Evolutionary conservation across 2,797 vertebrate genomes (phyloP).

Genomic region (Pitangus sulphuratus): DNA sequence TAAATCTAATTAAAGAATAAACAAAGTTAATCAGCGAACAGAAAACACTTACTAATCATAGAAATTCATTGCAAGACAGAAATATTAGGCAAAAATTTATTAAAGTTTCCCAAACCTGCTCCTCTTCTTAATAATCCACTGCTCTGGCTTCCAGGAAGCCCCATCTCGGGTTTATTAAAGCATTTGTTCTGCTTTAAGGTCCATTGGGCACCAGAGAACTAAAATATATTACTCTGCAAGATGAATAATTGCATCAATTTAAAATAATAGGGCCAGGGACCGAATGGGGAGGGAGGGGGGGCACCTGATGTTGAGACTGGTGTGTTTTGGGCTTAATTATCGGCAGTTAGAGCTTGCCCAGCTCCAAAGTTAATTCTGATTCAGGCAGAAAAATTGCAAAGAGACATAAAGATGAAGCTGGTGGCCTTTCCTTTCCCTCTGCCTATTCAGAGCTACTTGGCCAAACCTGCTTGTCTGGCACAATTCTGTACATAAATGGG

Average conservation of each 20-base stretch:
- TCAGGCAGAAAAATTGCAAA: background rate
- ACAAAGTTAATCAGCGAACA: constrained; percentile 77
- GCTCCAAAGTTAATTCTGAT: background rate
- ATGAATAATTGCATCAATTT: constrained; percentile 63
- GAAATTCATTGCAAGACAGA: constrained; percentile 28
- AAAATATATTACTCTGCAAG: constrained; percentile 3
- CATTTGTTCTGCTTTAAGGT: constrained; percentile 66
- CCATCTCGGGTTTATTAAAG: constrained; percentile 50
- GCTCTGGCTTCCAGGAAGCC: constrained; percentile 19
- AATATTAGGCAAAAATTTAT: constrained; percentile 54
- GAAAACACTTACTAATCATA: constrained; percentile 71
- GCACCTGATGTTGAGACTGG: background rate
- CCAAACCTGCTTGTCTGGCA: background rate
- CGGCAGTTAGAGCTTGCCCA: background rate
- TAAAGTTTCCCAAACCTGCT: constrained; percentile 43
- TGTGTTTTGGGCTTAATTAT: constrained; percentile 27
- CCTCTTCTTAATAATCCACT: background rate
- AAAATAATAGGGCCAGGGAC: constrained; percentile 1
- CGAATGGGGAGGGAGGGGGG: background rate
- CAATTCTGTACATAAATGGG: background rate
- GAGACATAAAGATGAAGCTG: background rate
- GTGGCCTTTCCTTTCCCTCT: background rate
- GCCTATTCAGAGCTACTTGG: background rate
- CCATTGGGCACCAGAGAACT: constrained; percentile 22
- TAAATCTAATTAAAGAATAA: constrained; percentile 79